Conservation (phyloP, 2,888 invertebrate species). For the Synanthedon formicaeformis region DNA sequence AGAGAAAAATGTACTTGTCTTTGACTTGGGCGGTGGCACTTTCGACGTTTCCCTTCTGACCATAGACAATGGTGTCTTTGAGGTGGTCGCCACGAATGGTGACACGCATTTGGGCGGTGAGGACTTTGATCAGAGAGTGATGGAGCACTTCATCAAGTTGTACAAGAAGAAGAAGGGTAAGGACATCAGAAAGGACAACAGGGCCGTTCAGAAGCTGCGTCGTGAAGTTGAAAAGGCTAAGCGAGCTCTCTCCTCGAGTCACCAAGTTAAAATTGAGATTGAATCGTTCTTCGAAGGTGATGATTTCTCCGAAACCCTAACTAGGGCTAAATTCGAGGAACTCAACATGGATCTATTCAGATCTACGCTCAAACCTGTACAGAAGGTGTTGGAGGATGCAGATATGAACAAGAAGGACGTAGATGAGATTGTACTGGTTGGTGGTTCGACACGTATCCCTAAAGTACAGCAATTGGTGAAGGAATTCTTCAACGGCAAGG, state of each 20-base stretch:
- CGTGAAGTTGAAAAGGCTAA: conserved; percentile 98
- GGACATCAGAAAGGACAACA: conserved; percentile 93
- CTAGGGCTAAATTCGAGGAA: conserved; percentile 98
- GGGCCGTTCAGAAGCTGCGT: conserved; percentile 95
- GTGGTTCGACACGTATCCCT: conserved; percentile 99
- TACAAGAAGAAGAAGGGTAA: conserved; percentile 99
- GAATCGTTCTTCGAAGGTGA: conserved; percentile 98
- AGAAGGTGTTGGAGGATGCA: conserved; percentile 97
- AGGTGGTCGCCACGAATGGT: conserved; percentile 92
- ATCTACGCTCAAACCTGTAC: conserved; percentile 94
- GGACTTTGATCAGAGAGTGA: conserved; percentile 98
- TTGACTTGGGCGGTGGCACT: conserved; percentile 99
- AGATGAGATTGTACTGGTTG: conserved; percentile 98
- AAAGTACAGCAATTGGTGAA: conserved; percentile 95
- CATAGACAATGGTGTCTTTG: conserved; percentile 99
- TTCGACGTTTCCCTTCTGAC: conserved; percentile 98
- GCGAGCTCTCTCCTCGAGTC: conserved; percentile 92
- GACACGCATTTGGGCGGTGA: conserved; percentile 99
- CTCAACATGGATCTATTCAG: conserved; percentile 94
- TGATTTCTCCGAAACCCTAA: conserved; percentile 97
- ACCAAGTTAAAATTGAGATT: conserved; percentile 98
- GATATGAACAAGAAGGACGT: conserved; percentile 99
- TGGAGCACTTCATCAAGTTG: conserved; percentile 98
- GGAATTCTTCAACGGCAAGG: conserved; percentile 97
- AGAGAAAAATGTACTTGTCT: conserved; percentile 98